Conservation (phyloP, 1,140 invertebrate genomes). For the Ostrea edulis region DNA sequence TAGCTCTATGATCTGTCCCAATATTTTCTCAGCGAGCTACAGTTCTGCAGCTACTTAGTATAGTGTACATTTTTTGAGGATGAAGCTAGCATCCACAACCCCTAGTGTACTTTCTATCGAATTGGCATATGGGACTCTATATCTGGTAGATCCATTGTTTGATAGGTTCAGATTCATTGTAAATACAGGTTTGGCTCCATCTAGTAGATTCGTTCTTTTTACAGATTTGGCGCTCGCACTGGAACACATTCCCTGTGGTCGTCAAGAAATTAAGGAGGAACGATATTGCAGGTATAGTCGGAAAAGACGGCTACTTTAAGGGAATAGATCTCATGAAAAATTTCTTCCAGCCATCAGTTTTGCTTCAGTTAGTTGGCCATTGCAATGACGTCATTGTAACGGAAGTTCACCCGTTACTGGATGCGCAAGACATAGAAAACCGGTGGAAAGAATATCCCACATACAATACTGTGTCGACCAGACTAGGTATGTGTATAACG, state of each 20-base stretch:
- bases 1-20: too few relatives aligned
- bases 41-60: too few relatives aligned
- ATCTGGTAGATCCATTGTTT: too few relatives aligned
- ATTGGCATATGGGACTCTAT: too few relatives aligned
- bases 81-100: too few relatives aligned
- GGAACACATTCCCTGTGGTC: neutral
- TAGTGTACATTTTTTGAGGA: too few relatives aligned
- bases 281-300: neutral
- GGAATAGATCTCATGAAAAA: constrained; percentile 20
- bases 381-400: neutral
- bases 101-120: too few relatives aligned
- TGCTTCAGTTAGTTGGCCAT: constrained; percentile 4
- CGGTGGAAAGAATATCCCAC: neutral
- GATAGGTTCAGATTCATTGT: too few relatives aligned
- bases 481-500: neutral
- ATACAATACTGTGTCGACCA: neutral
- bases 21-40: too few relatives aligned
- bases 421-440: neutral
- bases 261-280: neutral
- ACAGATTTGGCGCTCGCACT: neutral
- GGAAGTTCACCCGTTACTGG: neutral
- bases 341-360: neutral
- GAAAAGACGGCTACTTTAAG: neutral
- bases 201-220: neutral
- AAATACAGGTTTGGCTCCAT: too few relatives aligned